phyloP scores from a whole-genome alignment of 1,140 invertebrate genomes.

The Drosophila bocki region DNA sequence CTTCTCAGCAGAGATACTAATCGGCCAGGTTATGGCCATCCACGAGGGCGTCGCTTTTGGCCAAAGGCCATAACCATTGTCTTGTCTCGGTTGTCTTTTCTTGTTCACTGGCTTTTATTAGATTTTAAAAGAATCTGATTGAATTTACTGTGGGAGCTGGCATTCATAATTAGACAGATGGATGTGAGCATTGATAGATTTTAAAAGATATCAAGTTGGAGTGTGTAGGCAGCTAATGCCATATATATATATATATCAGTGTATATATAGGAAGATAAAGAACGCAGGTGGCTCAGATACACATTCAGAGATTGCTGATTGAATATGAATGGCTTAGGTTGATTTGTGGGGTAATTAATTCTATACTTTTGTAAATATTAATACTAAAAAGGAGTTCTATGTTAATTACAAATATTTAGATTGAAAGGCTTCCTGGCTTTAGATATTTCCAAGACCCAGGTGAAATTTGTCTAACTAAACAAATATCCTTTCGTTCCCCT shows the following conservation, averaged over 20 bases:
- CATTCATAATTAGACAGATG: slow-evolving; percentile 37
- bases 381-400: not conserved
- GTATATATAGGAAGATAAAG: not conserved
- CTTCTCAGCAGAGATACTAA: slow-evolving; percentile 80
- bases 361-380: not conserved
- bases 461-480: too few species aligned
- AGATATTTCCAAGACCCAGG: too few species aligned
- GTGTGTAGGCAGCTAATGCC: not conserved
- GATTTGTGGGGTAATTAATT: slow-evolving; percentile 1
- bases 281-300: slow-evolving; percentile 2
- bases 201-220: slow-evolving; percentile 19
- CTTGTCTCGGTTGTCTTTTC: slow-evolving; percentile 42
- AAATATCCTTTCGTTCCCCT: not conserved
- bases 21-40: slow-evolving; percentile 70
- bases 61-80: slow-evolving; percentile 67
- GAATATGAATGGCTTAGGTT: not conserved
- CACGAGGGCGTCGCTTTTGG: slow-evolving; percentile 71
- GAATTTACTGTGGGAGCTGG: slow-evolving; percentile 62
- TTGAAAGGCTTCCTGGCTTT: too few species aligned
- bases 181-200: slow-evolving; percentile 36
- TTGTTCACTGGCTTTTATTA: slow-evolving; percentile 53
- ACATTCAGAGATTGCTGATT: slow-evolving; percentile 6
- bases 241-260: not conserved
- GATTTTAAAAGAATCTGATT: slow-evolving; percentile 55
- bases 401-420: not conserved